Evolutionary conservation across 2,888 invertebrate genomes (phyloP).

Genomic region (Dromius quadrimaculatus): DNA sequence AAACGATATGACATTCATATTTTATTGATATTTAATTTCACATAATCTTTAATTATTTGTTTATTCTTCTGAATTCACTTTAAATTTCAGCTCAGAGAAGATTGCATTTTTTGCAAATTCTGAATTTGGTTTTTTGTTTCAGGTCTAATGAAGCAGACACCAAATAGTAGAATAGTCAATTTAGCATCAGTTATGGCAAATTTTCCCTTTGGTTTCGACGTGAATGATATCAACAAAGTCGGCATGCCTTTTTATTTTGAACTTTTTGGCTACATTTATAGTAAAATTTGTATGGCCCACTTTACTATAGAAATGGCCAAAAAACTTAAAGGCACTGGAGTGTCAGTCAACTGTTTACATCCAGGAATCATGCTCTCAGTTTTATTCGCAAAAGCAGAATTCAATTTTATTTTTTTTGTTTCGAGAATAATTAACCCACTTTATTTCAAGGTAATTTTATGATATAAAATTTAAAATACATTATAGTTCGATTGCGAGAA

Average conservation of each 20-base stretch:
- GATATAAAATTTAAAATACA: too few species aligned
- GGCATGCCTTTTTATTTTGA: slow-evolving; percentile 50
- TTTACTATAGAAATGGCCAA: slow-evolving; percentile 63
- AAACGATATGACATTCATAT: too few species aligned
- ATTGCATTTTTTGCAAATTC: too few species aligned
- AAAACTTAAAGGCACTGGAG: slow-evolving; percentile 59
- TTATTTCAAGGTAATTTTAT: slow-evolving; percentile 19
- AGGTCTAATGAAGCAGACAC: slow-evolving; percentile 63
- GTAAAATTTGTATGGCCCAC: slow-evolving; percentile 63
- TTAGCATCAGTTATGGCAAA: slow-evolving; percentile 59
- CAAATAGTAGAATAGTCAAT: slow-evolving; percentile 62
- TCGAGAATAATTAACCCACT: not conserved
- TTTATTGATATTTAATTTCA: too few species aligned
- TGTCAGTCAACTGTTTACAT: too few species aligned
- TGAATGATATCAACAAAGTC: slow-evolving; percentile 50
- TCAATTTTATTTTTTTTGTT: not conserved
- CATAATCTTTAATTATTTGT: too few species aligned
- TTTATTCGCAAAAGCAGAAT: slow-evolving; percentile 54
- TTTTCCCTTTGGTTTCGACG: slow-evolving; percentile 34
- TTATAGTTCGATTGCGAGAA: too few species aligned
- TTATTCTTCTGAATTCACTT: too few species aligned
- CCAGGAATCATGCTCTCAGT: slow-evolving; percentile 62
- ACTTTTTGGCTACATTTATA: slow-evolving; percentile 60
- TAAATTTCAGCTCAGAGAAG: too few species aligned
- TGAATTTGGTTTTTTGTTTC: slow-evolving; percentile 54